These are phyloP conservation scores for Synanthedon myopaeformis DNA, from an alignment of 2,888 invertebrate species.

Conservation along the genomic window DNA sequence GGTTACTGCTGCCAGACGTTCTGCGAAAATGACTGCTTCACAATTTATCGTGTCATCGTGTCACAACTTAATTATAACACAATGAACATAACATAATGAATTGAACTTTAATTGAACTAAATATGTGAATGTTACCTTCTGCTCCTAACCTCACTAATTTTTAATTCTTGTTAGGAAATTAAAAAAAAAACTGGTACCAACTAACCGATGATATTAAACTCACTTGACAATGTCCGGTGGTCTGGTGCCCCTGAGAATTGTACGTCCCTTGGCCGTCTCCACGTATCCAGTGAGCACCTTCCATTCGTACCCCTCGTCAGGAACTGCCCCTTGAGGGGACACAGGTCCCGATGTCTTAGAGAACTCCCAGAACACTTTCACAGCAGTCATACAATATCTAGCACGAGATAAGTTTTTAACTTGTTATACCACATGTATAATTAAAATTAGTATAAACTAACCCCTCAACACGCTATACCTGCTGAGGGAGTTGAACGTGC, in stretches of 20 bases:
- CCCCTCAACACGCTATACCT: no score
- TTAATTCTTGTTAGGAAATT: no score
- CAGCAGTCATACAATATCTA: conserved; percentile 40
- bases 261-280: conserved; percentile 47
- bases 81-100: no score
- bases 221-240: conserved; percentile 51
- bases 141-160: no score
- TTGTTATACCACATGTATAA: not conserved
- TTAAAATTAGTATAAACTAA: not conserved
- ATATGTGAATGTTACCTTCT: no score
- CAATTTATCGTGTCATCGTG: no score
- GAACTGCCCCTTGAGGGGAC: conserved; percentile 32
- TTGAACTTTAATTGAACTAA: no score
- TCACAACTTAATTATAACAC: no score
- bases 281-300: conserved; percentile 58
- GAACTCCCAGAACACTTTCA: conserved; percentile 53
- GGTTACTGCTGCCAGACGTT: no score
- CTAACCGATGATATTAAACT: conserved; percentile 9
- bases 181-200: no score
- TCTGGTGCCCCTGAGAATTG: conserved; percentile 57
- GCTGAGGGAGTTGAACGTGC: no score
- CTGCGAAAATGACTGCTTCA: no score
- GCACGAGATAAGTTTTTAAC: not conserved
- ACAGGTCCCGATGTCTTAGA: conserved; percentile 20
- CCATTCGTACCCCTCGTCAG: conserved; percentile 57